These are phyloP conservation scores for Geopemphigus sp. DNA, from an alignment of 1,140 invertebrate genomes.

Conservation along the genomic window DNA sequence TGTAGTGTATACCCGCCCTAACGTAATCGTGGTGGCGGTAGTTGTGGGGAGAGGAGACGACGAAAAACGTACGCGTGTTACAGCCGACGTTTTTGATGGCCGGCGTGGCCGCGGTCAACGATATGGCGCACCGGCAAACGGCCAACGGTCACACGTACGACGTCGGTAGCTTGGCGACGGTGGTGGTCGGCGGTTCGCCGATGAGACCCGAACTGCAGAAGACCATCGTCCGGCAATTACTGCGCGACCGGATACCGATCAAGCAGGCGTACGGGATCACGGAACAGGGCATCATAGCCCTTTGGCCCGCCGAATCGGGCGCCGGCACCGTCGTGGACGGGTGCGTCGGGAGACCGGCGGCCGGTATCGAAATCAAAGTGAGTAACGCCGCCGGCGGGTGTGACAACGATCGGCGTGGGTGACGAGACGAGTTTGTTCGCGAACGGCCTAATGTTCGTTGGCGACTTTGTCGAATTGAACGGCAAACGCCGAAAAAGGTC, in stretches of 20 bases:
- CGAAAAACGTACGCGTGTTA: background rate
- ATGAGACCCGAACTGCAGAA: background rate
- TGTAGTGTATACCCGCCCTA: background rate
- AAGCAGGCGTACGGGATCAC: constrained; percentile 1
- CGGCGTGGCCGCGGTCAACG: background rate
- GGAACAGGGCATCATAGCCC: constrained; percentile 2
- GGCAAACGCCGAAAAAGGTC: no score
- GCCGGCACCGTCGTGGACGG: background rate
- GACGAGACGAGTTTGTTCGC: no score
- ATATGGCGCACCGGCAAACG: constrained; percentile 1
- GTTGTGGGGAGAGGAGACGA: no score
- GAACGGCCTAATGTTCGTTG: no score
- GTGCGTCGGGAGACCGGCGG: background rate
- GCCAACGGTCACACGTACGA: background rate
- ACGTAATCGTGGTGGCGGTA: no score
- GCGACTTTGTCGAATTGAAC: no score
- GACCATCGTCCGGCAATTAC: background rate
- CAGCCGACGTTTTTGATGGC: constrained; percentile 22
- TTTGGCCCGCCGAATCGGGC: background rate
- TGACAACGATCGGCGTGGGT: no score
- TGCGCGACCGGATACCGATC: background rate
- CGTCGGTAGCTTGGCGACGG: background rate
- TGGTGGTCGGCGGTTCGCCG: background rate
- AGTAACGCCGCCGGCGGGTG: no score
- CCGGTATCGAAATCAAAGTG: background rate